These are phyloP conservation scores for Tauraco erythrolophus DNA, from an alignment of 2,113 vertebrate genomes.

Conservation along the genomic window DNA sequence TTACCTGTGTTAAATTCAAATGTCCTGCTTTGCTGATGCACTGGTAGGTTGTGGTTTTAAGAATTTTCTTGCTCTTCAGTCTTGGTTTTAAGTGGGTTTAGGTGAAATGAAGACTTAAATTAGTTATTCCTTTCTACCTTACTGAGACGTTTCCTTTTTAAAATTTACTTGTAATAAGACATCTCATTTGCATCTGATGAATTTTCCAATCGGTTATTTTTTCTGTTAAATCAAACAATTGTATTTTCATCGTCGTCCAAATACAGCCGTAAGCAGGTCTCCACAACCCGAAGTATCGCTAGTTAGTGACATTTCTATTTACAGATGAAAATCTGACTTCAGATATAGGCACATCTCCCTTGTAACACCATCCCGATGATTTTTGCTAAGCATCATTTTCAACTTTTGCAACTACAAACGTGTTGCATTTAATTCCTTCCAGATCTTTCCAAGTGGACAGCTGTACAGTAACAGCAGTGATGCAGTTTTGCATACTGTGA, in stretches of 20 bases:
- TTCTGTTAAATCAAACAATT: neutral
- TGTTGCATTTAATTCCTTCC: neutral
- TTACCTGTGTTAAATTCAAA: no score
- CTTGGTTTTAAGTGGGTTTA: neutral
- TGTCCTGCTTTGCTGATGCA: neutral
- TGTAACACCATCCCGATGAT: neutral
- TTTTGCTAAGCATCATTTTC: neutral
- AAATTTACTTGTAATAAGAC: neutral
- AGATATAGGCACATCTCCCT: neutral
- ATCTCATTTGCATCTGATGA: neutral
- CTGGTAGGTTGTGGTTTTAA: neutral
- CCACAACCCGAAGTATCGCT: neutral
- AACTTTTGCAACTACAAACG: neutral
- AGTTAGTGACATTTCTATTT: neutral
- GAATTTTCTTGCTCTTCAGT: neutral
- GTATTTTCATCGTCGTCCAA: neutral
- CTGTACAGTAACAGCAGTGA: fast-evolving
- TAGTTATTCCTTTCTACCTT: neutral
- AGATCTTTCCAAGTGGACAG: neutral
- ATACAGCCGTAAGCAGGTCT: neutral
- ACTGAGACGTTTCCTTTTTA: neutral
- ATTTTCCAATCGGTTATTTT: neutral
- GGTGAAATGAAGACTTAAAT: neutral
- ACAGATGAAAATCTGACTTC: neutral
- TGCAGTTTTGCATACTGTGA: neutral